phyloP scores from a whole-genome alignment of 2,888 invertebrate genomes.

The Ctena decussata region DNA sequence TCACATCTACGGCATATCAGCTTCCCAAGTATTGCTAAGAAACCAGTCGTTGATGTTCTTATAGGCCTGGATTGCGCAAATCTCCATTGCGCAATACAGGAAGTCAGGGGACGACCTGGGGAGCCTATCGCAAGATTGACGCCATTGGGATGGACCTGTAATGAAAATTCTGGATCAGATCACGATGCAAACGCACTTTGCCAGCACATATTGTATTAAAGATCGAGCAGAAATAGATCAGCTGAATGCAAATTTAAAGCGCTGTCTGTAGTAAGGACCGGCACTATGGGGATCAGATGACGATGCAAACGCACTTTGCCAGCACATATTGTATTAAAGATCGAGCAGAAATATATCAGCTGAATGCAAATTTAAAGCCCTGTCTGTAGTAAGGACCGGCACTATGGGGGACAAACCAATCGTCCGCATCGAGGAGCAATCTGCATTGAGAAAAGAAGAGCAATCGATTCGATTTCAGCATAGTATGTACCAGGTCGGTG shows the following conservation, averaged over 20 bases:
- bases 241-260: constrained; percentile 4
- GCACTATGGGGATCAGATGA: too few species aligned
- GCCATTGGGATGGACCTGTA: constrained; percentile 27
- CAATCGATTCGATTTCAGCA: too few species aligned
- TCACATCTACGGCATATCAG: background rate
- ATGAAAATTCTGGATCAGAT: background rate
- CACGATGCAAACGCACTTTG: background rate
- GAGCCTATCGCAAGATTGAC: constrained; percentile 5
- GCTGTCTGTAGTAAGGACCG: too few species aligned
- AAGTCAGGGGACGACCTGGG: constrained; percentile 1
- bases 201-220: background rate
- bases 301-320: too few species aligned
- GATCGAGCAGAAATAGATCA: too few species aligned
- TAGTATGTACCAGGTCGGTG: too few species aligned
- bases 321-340: too few species aligned
- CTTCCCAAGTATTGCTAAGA: constrained; percentile 22
- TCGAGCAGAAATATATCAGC: too few species aligned
- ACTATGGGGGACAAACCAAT: background rate
- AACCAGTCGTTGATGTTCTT: constrained; percentile 1
- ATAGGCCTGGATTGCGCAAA: constrained; percentile 18
- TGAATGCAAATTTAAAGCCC: constrained; percentile 29
- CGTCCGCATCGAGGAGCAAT: background rate
- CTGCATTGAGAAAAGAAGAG: too few species aligned
- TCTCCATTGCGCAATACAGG: background rate
- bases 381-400: background rate